Conservation (phyloP, 2,113 vertebrate genomes). For the Sinocyclocheilus anshuiensis region DNA sequence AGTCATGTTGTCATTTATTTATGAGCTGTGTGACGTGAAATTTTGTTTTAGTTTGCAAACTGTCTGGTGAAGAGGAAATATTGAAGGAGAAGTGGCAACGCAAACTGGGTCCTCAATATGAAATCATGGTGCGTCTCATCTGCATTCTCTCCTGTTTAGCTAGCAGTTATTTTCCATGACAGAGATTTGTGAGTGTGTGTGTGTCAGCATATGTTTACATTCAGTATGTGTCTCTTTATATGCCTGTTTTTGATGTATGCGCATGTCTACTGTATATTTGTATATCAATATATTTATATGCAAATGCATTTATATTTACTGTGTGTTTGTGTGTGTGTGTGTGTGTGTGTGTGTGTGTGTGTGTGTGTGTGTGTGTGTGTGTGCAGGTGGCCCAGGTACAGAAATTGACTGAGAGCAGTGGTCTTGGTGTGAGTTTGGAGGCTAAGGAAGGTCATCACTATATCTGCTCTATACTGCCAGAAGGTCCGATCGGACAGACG, state of each 20-base stretch:
- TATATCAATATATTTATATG: not conserved
- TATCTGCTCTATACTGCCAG: slow-evolving; percentile 88
- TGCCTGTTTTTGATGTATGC: not conserved
- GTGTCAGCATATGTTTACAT: not conserved
- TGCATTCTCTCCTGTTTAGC: slow-evolving; percentile 18
- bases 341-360: not conserved
- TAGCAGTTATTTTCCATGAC: not conserved
- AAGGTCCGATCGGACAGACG: slow-evolving; percentile 87
- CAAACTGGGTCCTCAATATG: slow-evolving; percentile 82
- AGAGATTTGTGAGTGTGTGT: not conserved
- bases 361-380: not conserved
- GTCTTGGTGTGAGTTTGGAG: slow-evolving; percentile 90
- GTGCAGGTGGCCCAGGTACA: slow-evolving; percentile 84
- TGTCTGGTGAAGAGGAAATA: slow-evolving; percentile 65
- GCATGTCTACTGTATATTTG: no score
- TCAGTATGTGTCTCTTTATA: not conserved
- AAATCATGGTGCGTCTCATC: slow-evolving; percentile 84
- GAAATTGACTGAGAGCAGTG: slow-evolving; percentile 89
- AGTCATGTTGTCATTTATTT: not conserved
- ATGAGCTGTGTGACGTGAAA: not conserved
- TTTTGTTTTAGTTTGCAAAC: slow-evolving; percentile 59
- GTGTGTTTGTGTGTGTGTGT: no score
- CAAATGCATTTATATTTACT: not conserved
- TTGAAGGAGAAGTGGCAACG: slow-evolving; percentile 82
- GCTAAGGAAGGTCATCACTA: slow-evolving; percentile 89